Evolutionary conservation across 2,797 vertebrate species (phyloP), one percentile per base, ranked within the genome.

Genomic region (Aphelocoma californica): DNA sequence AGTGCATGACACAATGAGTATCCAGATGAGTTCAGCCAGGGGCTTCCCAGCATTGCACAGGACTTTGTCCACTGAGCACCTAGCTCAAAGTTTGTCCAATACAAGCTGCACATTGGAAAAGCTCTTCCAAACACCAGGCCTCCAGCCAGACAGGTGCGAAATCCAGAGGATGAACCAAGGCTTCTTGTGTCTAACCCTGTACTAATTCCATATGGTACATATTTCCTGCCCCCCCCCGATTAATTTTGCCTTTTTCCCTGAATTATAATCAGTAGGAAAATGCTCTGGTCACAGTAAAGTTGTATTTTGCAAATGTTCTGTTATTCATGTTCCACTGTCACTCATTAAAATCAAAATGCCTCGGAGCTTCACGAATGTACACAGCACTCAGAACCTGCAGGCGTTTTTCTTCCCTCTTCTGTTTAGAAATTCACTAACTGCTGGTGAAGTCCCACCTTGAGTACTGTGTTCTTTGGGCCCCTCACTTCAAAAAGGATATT

Each of bases 291-390:
- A 18, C 25, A 60, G 23, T 36, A 24, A 86, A 81, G 16, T 66
- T 40, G 10, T 34, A 20, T 6, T 75, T 57, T 72, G 19, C 17
- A 69, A 62, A 26, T 4, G 1, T 57, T 86, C 62, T 38, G 12
- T 56, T 88, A 17, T 38, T 75, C n/a, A 1, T 10, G 10, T 74
- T 83, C 34, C 25, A 12, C 7, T 71, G 29, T 44, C n/a, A 16
- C 10, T 62, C 36, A 45, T 13, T 69, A 62, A 83, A 90, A 67
- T 2, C 3, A 1, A 72, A 91, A 70, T 74, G 12, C 18, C 54
- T 61, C 1, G 0, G 34, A 79, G 44, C 57, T 44, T 24, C 23
- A 17, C 0, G 1, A 58, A 51, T 0, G 26, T 15, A 51, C 26
- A 31, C 28, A 18, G 20, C 15, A 17, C 14, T 36, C 72, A 70